Conservation (phyloP, 30 jellyfish, hydroid and myxozoan species). For the Turritopsis rubra region DNA sequence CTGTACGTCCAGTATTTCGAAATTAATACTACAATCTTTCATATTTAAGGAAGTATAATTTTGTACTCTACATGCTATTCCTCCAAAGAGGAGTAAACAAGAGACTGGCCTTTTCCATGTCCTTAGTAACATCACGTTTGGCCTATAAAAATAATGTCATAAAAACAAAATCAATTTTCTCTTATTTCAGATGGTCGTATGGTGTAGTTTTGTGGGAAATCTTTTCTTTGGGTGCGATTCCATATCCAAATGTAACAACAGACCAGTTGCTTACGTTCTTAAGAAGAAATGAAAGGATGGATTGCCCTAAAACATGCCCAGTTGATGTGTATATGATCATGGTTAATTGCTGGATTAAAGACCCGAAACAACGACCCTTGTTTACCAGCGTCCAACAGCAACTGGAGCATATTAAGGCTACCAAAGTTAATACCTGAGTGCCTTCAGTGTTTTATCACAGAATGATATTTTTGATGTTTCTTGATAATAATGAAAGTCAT, state of each 20-base stretch:
- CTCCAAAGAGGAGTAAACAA: too few species aligned
- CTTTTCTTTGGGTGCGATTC: constrained; percentile 75
- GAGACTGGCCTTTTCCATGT: too few species aligned
- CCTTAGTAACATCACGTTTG: too few species aligned
- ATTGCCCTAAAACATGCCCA: constrained; percentile 64
- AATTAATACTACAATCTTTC: too few species aligned
- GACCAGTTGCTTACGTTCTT: constrained; percentile 39
- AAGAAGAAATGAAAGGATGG: constrained; percentile 41
- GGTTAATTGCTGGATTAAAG: constrained; percentile 63
- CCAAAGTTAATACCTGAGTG: background rate
- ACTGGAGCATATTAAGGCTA: background rate
- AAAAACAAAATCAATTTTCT: background rate
- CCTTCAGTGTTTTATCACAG: too few species aligned
- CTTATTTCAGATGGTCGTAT: constrained; percentile 64
- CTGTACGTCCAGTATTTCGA: too few species aligned
- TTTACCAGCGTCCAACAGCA: constrained; percentile 16
- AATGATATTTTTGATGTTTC: too few species aligned
- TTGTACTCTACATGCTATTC: too few species aligned
- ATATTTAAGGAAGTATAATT: too few species aligned
- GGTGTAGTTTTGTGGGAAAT: constrained; percentile 91
- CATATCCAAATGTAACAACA: constrained; percentile 67
- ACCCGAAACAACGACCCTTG: constrained; percentile 57
- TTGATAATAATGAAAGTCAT: too few species aligned
- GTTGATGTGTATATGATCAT: constrained; percentile 43
- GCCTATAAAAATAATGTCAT: too few species aligned